Evolutionary conservation across 2,888 invertebrate species (phyloP).

Genomic region (Halocaridina rubra): DNA sequence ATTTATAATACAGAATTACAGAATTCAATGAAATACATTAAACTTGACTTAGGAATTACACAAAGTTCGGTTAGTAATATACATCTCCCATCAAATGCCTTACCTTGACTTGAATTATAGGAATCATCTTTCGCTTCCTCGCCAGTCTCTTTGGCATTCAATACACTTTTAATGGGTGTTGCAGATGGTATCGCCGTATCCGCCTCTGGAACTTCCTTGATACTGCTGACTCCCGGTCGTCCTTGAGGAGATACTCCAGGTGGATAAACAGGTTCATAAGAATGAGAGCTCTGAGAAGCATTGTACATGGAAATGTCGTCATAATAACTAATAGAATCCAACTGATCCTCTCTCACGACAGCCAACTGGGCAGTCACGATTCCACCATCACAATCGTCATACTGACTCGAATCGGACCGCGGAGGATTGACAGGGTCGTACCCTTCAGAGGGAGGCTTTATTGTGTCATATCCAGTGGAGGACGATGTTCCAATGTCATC

Average conservation of each 20-base stretch:
- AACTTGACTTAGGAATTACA: no score
- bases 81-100: no score
- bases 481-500: constrained; percentile 63
- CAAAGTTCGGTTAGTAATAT: no score
- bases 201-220: constrained; percentile 40
- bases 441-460: constrained; percentile 61
- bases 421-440: constrained; percentile 64
- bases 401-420: constrained; percentile 60
- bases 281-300: constrained; percentile 63
- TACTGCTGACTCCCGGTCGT: constrained; percentile 20
- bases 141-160: not conserved
- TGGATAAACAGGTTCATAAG: constrained; percentile 64
- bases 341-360: constrained; percentile 62
- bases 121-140: not conserved
- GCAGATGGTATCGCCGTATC: not conserved
- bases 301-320: constrained; percentile 64
- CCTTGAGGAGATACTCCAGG: constrained; percentile 45
- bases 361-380: constrained; percentile 59
- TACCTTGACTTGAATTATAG: constrained; percentile 30
- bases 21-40: no score
- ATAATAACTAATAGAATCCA: constrained; percentile 64
- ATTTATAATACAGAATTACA: no score
- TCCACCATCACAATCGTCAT: constrained; percentile 63
- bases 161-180: not conserved
- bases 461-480: constrained; percentile 54